Evolutionary conservation across 1,140 invertebrate species (phyloP).

Genomic region (Palaemon carinicauda): DNA sequence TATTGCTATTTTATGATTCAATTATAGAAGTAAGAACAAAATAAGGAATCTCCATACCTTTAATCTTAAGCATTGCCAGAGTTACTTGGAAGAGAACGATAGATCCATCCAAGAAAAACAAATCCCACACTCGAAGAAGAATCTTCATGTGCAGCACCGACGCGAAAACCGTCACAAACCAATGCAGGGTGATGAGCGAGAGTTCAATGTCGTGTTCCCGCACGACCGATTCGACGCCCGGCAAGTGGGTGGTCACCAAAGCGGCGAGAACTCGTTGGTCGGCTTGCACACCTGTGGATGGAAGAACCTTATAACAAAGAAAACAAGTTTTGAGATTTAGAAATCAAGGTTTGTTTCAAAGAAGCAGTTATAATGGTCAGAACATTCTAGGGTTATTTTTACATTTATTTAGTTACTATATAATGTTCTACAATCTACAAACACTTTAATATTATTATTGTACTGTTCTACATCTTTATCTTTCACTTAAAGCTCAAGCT

Average conservation of each 20-base stretch:
- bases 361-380: no score
- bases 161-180: constrained; percentile 98
- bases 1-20: no score
- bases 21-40: constrained; percentile 59
- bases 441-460: no score
- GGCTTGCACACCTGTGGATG: constrained; percentile 73
- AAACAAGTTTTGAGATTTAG: neutral
- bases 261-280: constrained; percentile 94
- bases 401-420: no score
- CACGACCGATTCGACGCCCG: constrained; percentile 87
- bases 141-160: constrained; percentile 98
- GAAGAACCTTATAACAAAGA: neutral
- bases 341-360: no score
- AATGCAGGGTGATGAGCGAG: constrained; percentile 94
- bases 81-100: constrained; percentile 96
- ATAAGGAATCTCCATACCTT: constrained; percentile 67
- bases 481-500: no score
- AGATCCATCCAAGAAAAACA: constrained; percentile 95
- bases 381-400: no score
- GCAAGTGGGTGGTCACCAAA: constrained; percentile 87
- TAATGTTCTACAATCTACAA: no score
- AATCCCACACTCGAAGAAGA: constrained; percentile 94
- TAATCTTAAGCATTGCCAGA: constrained; percentile 93
- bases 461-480: no score
- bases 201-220: constrained; percentile 95